Percentiles rank a stretch among this genome's conserved stretches.
Evolutionary conservation across 2,113 vertebrate species (phyloP).

Genomic region (Narcine bancroftii): DNA sequence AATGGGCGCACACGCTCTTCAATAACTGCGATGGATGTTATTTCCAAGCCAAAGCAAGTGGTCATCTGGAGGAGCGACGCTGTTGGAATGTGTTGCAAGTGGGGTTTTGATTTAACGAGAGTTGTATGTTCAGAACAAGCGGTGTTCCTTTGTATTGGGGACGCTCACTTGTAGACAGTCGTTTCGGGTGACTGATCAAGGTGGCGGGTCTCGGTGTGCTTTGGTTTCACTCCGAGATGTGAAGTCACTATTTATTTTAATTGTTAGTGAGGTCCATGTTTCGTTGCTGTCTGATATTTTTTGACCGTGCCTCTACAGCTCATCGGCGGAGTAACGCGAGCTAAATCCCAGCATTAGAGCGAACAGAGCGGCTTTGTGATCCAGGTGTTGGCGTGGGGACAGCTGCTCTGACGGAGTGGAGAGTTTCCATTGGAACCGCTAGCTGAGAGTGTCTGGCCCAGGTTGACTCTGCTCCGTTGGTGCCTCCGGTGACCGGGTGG

Average conservation of each 20-base stretch:
- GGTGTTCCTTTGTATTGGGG: neutral
- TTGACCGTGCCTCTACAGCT: neutral
- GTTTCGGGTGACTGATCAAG: constrained; percentile 27
- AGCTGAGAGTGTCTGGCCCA: neutral
- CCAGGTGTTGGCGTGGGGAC: neutral
- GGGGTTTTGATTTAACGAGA: neutral
- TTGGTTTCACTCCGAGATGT: neutral
- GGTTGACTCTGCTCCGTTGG: neutral
- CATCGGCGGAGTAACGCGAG: neutral
- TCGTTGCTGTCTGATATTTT: neutral
- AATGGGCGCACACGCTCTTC: too few species aligned
- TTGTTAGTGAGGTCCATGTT: neutral
- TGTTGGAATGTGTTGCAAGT: neutral
- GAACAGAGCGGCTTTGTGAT: neutral
- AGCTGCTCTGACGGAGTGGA: neutral
- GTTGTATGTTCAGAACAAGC: neutral
- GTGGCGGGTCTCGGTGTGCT: neutral
- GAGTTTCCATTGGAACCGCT: neutral
- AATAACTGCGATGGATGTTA: too few species aligned
- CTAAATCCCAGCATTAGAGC: neutral
- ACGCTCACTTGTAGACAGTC: neutral
- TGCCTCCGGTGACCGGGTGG: neutral
- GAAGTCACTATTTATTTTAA: constrained; percentile 32
- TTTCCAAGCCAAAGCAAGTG: neutral
- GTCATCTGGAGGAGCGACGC: neutral